Conservation (phyloP, 2,113 vertebrate species). For the Neotoma lepida region DNA sequence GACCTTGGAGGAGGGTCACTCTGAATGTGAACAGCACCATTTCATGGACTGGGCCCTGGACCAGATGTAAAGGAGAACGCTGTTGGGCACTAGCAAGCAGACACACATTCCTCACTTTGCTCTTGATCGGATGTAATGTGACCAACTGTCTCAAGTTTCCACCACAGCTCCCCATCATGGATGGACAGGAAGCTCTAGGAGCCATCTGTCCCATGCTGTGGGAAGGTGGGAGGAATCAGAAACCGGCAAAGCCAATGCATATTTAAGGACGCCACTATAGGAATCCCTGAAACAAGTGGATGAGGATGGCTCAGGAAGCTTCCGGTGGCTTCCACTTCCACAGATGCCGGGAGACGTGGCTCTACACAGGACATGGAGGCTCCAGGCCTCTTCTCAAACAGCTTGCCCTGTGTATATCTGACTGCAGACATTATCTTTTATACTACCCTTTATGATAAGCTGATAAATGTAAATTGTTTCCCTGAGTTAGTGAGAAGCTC, state of each 20-base stretch:
- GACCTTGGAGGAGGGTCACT: neutral
- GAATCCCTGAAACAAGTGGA: neutral
- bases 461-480: neutral
- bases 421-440: neutral
- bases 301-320: neutral
- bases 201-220: neutral
- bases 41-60: neutral
- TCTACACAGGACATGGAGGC: neutral
- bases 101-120: neutral
- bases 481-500: too few relatives aligned
- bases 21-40: neutral
- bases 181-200: neutral
- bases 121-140: neutral
- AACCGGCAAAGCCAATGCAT: neutral
- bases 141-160: neutral
- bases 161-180: neutral
- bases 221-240: neutral
- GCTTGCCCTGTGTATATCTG: neutral
- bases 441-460: neutral
- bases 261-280: neutral
- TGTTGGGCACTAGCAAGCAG: neutral
- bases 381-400: too few relatives aligned
- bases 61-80: neutral
- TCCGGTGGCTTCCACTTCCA: neutral
- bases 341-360: accelerated